Percentiles rank a stretch among this genome's conserved stretches.
Conservation (phyloP, 2,113 vertebrate species). For the Micromys minutus region DNA sequence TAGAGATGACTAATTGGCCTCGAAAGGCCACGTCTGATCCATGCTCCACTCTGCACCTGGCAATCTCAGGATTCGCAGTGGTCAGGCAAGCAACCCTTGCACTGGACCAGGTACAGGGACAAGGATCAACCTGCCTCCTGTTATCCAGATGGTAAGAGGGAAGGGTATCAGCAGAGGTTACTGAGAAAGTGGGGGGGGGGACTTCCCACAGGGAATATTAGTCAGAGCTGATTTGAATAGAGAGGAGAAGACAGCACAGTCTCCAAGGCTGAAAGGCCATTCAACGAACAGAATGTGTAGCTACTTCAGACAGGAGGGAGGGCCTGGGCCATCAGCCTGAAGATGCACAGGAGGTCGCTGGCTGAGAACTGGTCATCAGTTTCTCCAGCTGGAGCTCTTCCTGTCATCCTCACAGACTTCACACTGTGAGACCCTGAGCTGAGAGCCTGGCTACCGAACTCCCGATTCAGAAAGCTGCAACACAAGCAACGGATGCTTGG, state of each 20-base stretch:
- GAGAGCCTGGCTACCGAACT: neutral
- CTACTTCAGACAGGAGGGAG: neutral
- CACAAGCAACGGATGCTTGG: neutral
- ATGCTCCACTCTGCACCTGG: neutral
- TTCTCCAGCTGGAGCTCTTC: neutral
- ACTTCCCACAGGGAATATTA: neutral
- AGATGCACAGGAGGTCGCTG: neutral
- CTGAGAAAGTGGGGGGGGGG: accelerated
- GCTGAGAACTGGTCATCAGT: neutral
- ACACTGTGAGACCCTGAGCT: neutral
- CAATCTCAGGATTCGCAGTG: neutral
- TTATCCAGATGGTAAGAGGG: neutral
- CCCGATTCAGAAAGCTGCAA: neutral
- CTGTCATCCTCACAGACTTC: neutral
- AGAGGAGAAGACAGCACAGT: neutral
- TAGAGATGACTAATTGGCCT: accelerated
- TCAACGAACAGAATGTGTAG: neutral
- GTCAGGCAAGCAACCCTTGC: neutral
- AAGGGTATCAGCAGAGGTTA: neutral
- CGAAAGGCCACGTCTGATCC: neutral
- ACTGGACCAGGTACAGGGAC: neutral
- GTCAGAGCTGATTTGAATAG: neutral
- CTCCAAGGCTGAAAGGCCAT: neutral
- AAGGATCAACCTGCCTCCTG: neutral
- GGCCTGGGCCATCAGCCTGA: neutral